Evolutionary conservation across 2,797 vertebrate species (phyloP).

Genomic region (Amphiprion clarkii): DNA sequence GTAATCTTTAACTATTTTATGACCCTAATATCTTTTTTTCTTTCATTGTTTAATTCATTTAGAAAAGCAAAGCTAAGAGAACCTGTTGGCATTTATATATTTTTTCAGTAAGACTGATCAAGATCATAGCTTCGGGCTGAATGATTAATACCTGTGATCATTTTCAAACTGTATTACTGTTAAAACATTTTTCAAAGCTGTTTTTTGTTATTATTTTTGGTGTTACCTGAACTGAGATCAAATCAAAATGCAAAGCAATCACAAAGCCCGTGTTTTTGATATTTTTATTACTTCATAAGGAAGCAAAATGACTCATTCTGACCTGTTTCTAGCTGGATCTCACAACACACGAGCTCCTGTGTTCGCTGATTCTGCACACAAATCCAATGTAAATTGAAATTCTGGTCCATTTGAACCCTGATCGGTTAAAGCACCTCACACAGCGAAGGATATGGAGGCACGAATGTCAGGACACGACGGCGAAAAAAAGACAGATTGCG

Average conservation of each 20-base stretch:
- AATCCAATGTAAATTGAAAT: neutral
- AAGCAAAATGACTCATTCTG: neutral
- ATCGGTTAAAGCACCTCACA: neutral
- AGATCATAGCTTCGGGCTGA: neutral
- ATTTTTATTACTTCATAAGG: too few species aligned
- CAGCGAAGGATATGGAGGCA: neutral
- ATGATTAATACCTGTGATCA: neutral
- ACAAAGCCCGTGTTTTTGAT: neutral
- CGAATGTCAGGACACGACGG: neutral
- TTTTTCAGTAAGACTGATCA: too few species aligned
- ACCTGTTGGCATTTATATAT: neutral
- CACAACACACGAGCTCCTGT: neutral
- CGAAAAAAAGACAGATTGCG: slow-evolving; percentile 22
- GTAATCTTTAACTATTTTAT: slow-evolving; percentile 78
- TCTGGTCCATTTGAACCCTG: neutral
- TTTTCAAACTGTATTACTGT: neutral
- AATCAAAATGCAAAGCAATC: neutral
- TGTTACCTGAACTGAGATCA: neutral
- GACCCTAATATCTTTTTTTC: slow-evolving; percentile 7
- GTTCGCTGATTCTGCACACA: neutral
- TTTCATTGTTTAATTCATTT: neutral
- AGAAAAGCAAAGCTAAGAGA: neutral
- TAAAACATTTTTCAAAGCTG: neutral
- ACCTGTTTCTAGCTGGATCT: neutral
- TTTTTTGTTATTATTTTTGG: too few species aligned